Evolutionary conservation across 2,797 vertebrate genomes (phyloP).

Genomic region (Serranus cabrilla): DNA sequence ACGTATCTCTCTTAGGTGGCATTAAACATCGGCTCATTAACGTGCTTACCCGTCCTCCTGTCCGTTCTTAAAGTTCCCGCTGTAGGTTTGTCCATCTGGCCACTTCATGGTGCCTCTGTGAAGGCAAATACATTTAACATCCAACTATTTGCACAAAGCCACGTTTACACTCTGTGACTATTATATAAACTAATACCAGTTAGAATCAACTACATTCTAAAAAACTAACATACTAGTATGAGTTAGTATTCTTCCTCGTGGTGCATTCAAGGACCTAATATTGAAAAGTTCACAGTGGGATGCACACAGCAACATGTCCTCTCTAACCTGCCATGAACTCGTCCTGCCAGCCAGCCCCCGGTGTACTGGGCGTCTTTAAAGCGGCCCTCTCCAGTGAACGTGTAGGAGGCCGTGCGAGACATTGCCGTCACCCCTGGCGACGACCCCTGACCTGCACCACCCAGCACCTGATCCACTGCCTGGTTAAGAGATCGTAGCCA

Average conservation of each 20-base stretch:
- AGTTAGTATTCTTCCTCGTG: neutral
- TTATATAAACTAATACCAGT: neutral
- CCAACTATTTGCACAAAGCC: neutral
- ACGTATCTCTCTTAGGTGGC: too few relatives aligned
- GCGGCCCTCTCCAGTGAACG: conserved; percentile 92
- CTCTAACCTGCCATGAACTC: conserved; percentile 93
- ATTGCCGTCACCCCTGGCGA: conserved; percentile 87
- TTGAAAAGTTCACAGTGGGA: neutral
- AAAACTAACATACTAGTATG: neutral
- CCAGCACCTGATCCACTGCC: conserved; percentile 92
- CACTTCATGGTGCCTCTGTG: conserved; percentile 93
- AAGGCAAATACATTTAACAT: conserved; percentile 16
- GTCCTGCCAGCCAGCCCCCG: conserved; percentile 94
- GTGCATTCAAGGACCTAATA: neutral
- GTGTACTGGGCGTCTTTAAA: conserved; percentile 93
- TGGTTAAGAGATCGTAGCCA: conserved; percentile 95
- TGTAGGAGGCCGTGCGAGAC: conserved; percentile 92
- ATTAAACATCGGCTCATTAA: neutral
- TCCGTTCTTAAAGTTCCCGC: conserved; percentile 94
- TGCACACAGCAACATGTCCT: neutral
- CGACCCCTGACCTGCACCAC: conserved; percentile 79
- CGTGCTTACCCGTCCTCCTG: conserved; percentile 93
- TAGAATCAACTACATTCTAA: neutral
- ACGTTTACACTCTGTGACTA: neutral
- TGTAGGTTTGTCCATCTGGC: conserved; percentile 92